Evolutionary conservation across 2,797 vertebrate genomes (phyloP).

Genomic region (Ceryle rudis): DNA sequence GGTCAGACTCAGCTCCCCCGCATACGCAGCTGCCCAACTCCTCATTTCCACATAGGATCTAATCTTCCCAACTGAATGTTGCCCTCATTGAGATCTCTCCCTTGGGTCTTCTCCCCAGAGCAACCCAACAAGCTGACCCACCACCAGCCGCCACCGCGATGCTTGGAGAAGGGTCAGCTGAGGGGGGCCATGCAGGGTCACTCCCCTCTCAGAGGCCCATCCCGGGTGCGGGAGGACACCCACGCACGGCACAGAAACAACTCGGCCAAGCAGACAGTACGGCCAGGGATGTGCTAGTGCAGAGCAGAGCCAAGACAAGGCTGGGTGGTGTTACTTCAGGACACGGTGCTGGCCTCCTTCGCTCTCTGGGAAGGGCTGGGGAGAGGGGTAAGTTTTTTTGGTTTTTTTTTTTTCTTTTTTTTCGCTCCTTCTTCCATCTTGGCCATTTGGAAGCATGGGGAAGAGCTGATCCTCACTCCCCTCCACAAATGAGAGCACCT

Average conservation of each 20-base stretch:
- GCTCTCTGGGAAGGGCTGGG: neutral
- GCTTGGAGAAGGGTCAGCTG: neutral
- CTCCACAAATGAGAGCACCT: fast-evolving
- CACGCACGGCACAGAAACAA: neutral
- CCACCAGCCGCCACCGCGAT: fast-evolving
- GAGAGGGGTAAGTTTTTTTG: neutral
- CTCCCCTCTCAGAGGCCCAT: neutral
- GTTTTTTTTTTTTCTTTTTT: neutral
- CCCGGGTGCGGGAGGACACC: neutral
- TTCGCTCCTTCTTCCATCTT: neutral
- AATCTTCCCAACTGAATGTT: neutral
- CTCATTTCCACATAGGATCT: neutral
- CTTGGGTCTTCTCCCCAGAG: neutral
- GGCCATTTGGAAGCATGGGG: neutral
- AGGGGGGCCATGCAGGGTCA: neutral
- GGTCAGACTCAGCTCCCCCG: fast-evolving
- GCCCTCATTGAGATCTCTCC: fast-evolving
- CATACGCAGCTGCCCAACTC: neutral
- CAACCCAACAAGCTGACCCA: neutral
- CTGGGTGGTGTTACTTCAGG: conserved; percentile 42
- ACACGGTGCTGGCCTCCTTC: neutral
- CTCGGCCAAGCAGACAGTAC: neutral
- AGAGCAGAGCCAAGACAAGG: conserved; percentile 19
- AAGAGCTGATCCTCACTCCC: neutral
- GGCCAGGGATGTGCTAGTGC: conserved; percentile 10